These are phyloP conservation scores for Lophura nycthemera DNA, from an alignment of 2,113 vertebrate species.

Conservation along the genomic window DNA sequence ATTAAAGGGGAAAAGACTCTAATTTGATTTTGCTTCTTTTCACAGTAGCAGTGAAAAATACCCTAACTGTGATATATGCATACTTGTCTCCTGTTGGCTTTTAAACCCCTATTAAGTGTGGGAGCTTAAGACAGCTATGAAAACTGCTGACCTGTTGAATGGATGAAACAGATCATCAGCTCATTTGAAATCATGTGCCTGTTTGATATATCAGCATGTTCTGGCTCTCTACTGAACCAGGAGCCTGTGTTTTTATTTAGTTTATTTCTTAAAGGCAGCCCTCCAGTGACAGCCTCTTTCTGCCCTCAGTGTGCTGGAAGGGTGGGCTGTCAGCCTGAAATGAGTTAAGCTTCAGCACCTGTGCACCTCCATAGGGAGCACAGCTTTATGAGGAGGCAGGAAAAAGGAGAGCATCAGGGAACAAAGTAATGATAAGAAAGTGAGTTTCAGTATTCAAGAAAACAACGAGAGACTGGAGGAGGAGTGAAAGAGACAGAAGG, in stretches of 20 bases:
- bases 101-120: background rate
- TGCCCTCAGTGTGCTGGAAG: background rate
- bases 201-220: background rate
- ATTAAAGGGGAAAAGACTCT: background rate
- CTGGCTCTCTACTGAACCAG: background rate
- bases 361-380: background rate
- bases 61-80: background rate
- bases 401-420: background rate
- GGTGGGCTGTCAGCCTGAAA: background rate
- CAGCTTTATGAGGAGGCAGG: background rate
- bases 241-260: background rate
- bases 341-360: background rate
- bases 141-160: background rate
- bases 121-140: constrained; percentile 6
- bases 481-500: background rate
- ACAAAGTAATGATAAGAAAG: background rate
- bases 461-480: background rate
- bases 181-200: background rate
- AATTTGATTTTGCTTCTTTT: background rate
- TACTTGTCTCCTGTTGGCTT: background rate
- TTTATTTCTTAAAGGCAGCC: background rate
- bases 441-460: background rate
- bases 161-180: background rate
- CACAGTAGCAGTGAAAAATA: background rate
- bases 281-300: background rate